A percentile compares a stretch with the other conserved stretches of the same genome.
These are phyloP conservation scores for Dicentrarchus labrax DNA, from an alignment of 2,113 vertebrate genomes.

Conservation along the genomic window DNA sequence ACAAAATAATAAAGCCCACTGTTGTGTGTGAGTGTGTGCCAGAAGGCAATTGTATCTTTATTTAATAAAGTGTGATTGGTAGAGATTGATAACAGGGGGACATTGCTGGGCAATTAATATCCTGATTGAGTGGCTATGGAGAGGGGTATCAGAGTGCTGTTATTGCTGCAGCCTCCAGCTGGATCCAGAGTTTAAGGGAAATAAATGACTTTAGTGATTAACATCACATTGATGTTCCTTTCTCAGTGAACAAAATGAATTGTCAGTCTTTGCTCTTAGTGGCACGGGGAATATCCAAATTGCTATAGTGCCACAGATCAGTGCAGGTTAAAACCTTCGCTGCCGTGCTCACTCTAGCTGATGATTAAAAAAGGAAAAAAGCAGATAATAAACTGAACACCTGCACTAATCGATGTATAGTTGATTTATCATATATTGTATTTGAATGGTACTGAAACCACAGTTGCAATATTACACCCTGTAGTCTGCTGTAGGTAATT, in stretches of 20 bases:
- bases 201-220: constrained; percentile 78
- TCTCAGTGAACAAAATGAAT: constrained; percentile 64
- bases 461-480: not conserved
- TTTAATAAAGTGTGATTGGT: constrained; percentile 79
- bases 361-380: constrained; percentile 30
- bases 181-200: constrained; percentile 70
- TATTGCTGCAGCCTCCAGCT: constrained; percentile 73
- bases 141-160: constrained; percentile 58
- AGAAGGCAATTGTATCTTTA: constrained; percentile 75
- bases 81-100: constrained; percentile 77
- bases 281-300: constrained; percentile 50
- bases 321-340: constrained; percentile 36
- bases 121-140: constrained; percentile 71
- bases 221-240: constrained; percentile 71
- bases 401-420: not conserved
- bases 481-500: not conserved
- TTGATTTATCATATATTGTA: not conserved
- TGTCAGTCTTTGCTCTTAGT: constrained; percentile 67
- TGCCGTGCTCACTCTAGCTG: constrained; percentile 1
- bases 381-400: constrained; percentile 13
- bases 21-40: constrained; percentile 52
- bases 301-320: constrained; percentile 53
- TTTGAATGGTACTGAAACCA: not conserved
- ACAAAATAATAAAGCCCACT: constrained; percentile 53
- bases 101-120: constrained; percentile 79